Base-by-base conservation (phyloP, 2,113 vertebrate species). In the Platysteira castanea region DNA sequence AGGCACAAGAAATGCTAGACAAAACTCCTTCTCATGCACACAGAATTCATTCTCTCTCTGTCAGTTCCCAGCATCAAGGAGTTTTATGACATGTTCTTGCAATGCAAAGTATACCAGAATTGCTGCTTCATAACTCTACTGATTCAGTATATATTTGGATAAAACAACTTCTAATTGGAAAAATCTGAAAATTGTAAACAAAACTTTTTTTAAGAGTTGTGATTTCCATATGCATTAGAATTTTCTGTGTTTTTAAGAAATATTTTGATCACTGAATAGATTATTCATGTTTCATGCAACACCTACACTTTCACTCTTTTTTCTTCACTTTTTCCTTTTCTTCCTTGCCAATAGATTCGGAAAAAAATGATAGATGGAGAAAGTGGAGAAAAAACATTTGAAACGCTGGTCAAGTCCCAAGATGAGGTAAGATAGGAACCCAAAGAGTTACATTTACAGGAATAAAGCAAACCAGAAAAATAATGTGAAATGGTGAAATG, bases 291-390 rank as follows among this genome's bases (percentile, higher is more conserved):
- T 73, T 23, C 9, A 20, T 22, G 5, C 21, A 85, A 47, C 16
- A 71, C 27, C 21, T 80, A 63, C 35, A 39, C 16, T 6, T 67
- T 22, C 15, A 13, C 2, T 31, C 44, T 65, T 23, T 44, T 21
- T 41, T 41, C 13, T 53, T 30, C 8, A 5, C 17, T 41, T 60
- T 49, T 24, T 5, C 3, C 22, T 82, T 35, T 82, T 53, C 6
- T 87, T 90, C 33, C 33, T 90, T 89, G 35, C 15, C 10, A 86
- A 53, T 77, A 99, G 99, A 99, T 99, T 97, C 98, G 99, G 94
- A 99, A 95, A 96, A 98, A 98, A 98, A 99, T 99, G 99, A 99
- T 99, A 69, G 99, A 99, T 87, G 99, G 99, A 49, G 98, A 99
- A 95, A 99, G 98, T 54, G 99, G 99, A n/a, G 98, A 99, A 94